Base-by-base conservation (phyloP, 2,797 vertebrate genomes). In the Botia kubotai region DNA sequence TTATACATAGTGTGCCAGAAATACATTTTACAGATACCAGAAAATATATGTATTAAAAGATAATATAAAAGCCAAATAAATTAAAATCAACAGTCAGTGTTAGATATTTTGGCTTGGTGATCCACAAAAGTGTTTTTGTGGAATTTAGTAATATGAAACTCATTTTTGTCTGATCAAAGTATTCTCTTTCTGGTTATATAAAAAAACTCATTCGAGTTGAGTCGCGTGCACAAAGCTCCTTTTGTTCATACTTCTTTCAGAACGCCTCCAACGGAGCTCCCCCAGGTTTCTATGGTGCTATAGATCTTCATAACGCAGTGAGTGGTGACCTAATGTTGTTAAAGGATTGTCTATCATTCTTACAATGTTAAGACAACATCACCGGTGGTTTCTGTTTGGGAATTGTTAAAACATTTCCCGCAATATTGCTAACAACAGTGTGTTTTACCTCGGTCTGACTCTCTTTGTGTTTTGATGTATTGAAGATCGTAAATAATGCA, bases 291-390 rank as follows among this genome's bases (percentile, higher is more conserved):
- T 93, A 87, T 84, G 90, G 92, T 26, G 85, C 87, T 89, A 90
- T 94, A 90, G 90, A 94, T 89, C 91, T 94, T 85, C 87, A 91
- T 88, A 93, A 93, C 73, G 88, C 90, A 86, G 87, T 91, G 86
- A 93, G 89, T 86, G 72, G n/a, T 80, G 77, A 39, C 48, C 53
- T 73, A 76, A 46, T 80, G 74, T 74, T 80, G 79, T 74, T 80
- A 63, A 80, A 80, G 50, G 63, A 80, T 74, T 68, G 71, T 80
- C 71, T 50, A 68, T 74, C 60, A 74, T 67, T 80, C 63, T 74
- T 74, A 68, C 50, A 23, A 33, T 80, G 52, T 74, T 68, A 74
- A 80, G 72, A 74, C 52, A 58, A 52, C 71, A 74, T 39, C 33
- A 10, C 29, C 12, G 10, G 48, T 26, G 48, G 36, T 66, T 66